Percentiles rank a stretch among this genome's conserved stretches.
phyloP scores from a whole-genome alignment of 1,140 invertebrate species.

The Bombus consobrinus region DNA sequence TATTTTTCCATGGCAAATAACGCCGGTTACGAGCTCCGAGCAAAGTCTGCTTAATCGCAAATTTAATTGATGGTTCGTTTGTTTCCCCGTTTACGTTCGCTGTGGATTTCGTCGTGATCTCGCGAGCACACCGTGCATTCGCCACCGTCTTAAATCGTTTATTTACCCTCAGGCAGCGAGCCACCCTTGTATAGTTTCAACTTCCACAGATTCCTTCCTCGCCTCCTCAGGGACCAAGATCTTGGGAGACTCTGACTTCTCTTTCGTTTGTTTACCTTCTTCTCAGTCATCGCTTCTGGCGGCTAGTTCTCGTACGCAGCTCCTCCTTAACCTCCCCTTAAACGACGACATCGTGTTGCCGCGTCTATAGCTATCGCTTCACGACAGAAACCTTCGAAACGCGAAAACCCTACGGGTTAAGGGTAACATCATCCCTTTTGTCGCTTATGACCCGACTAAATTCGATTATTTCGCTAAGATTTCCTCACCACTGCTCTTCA shows the following conservation, averaged over 20 bases:
- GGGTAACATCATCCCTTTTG: conserved; percentile 46
- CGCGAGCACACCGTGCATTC: not conserved
- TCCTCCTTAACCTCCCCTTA: not conserved
- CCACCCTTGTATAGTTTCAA: conserved; percentile 31
- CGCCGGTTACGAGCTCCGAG: not conserved
- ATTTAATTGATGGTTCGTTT: conserved; percentile 12
- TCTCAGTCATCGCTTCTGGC: not conserved
- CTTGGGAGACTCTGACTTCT: not conserved
- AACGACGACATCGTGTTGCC: not conserved
- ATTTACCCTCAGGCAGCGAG: conserved; percentile 15
- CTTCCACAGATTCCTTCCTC: conserved; percentile 5
- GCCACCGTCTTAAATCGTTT: conserved; percentile 31
- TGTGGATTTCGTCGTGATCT: not conserved
- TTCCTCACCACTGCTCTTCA: not conserved
- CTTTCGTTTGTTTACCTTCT: conserved; percentile 34
- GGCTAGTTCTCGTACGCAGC: not conserved
- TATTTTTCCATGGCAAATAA: conserved; percentile 14
- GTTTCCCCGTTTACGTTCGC: not conserved
- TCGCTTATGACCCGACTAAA: conserved; percentile 39
- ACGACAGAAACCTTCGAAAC: conserved; percentile 43
- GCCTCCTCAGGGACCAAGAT: not conserved
- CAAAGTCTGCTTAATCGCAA: conserved; percentile 12
- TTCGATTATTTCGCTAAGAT: conserved; percentile 47
- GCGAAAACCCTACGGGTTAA: conserved; percentile 20
- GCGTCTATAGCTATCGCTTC: conserved; percentile 7